Conservation (phyloP, 2,113 vertebrate genomes). For the Siniperca chuatsi region DNA sequence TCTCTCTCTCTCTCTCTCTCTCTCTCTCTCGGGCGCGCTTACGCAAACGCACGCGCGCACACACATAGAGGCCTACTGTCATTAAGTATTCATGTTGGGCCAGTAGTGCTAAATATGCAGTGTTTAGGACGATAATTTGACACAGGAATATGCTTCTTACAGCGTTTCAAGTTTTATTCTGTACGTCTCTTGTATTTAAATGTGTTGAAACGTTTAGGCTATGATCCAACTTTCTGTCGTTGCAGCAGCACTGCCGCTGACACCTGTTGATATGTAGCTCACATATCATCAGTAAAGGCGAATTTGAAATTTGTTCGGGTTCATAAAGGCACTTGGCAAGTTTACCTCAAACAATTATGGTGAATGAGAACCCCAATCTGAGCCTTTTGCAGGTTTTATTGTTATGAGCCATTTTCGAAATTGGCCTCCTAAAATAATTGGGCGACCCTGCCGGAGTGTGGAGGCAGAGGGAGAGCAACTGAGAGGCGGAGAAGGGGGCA, state of each 20-base stretch:
- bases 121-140: neutral
- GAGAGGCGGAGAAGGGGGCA: slow-evolving; percentile 53
- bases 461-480: slow-evolving; percentile 44
- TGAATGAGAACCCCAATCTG: neutral
- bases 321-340: neutral
- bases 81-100: neutral
- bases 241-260: neutral
- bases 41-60: slow-evolving; percentile 5
- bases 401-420: slow-evolving; percentile 44
- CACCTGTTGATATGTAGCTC: slow-evolving; percentile 4
- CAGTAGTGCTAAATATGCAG: neutral
- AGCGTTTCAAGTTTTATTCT: neutral
- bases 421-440: slow-evolving; percentile 70
- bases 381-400: neutral
- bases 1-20: slow-evolving; percentile 41
- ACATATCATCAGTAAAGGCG: neutral
- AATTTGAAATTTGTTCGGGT: neutral
- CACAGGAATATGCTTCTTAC: neutral
- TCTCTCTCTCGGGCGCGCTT: slow-evolving; percentile 7
- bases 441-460: slow-evolving; percentile 35
- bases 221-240: neutral
- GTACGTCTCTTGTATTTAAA: neutral
- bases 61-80: neutral
- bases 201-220: neutral
- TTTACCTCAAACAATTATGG: neutral